Evolutionary conservation across 2,797 vertebrate genomes (phyloP), one percentile per base, ranked within the genome.

Genomic region (Alca torda): DNA sequence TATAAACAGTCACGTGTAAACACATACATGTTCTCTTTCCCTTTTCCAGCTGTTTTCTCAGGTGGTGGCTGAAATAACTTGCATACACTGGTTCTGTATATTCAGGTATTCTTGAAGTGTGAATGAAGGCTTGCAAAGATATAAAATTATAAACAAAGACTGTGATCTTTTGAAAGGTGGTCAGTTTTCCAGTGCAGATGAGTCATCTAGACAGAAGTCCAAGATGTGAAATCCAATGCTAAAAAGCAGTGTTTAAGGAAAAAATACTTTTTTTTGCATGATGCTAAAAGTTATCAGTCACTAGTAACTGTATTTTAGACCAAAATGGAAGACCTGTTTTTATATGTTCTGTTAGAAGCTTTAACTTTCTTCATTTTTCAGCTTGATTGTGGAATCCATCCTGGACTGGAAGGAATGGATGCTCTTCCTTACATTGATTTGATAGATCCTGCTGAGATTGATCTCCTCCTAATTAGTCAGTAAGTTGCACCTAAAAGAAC

Each of bases 401-500:
- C 99, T 60, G 99, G 99, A 28, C 97, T 99, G 76, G 99, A 99
- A 96, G 99, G 99, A 86, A 99, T 99, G 99, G 99, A 99, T 67
- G 99, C 99, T 9, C 98, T 99, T 91, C 99, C 99, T 10, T 99
- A 99, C 82, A 99, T 99, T 69, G 99, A 99, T 95, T 98, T 99
- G 97, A 99, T 99, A 63, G 99, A 99, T 90, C 99, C 99, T 20
- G 99, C 99, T 33, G 99, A 99, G 97, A 99, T 99, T 28, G 99
- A 99, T 98, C 98, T 99, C 26, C 98, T 99, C 20, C 98, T 99
- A 63, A 99, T 99, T 93, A 99, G 99, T 97, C 99, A 99, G 99
- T 99, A 97, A 98, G 99, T 98, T 45, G 39, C 26, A 48, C 61
- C 41, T 86, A 43, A 56, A 54, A 56, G 8, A 60, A 5, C 23